A percentile compares a stretch with the other conserved stretches of the same genome.
These are phyloP conservation scores for Tachystola acroxantha DNA, from an alignment of 2,888 invertebrate species.

Conservation along the genomic window DNA sequence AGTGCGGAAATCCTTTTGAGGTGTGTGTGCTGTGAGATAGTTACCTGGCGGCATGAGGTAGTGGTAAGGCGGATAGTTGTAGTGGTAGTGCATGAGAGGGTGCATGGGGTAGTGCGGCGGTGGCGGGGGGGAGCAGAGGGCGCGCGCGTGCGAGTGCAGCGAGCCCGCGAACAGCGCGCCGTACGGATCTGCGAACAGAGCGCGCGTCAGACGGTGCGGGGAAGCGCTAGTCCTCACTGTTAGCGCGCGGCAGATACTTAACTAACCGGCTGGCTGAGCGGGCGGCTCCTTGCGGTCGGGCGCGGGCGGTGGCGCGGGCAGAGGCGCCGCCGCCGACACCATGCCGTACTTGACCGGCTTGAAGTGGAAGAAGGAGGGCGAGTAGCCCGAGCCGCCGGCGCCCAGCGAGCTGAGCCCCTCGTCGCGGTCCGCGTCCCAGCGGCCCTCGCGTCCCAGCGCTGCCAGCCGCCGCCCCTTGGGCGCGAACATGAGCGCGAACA, in stretches of 20 bases:
- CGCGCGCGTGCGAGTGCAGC: conserved; percentile 67
- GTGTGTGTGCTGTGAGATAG: conserved; percentile 26
- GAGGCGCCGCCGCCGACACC: conserved; percentile 74
- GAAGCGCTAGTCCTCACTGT: conserved; percentile 67
- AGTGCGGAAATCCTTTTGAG: not conserved
- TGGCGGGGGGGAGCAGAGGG: conserved; percentile 62
- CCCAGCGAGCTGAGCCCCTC: conserved; percentile 90
- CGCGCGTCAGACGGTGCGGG: conserved; percentile 49
- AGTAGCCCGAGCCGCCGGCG: conserved; percentile 88
- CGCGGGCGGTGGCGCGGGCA: conserved; percentile 55
- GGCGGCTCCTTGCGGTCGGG: conserved; percentile 75
- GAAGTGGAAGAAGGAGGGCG: conserved; percentile 95
- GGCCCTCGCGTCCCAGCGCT: conserved; percentile 93
- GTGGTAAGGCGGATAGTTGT: conserved; percentile 69
- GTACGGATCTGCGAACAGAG: conserved; percentile 71
- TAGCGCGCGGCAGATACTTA: conserved; percentile 74
- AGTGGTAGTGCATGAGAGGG: conserved; percentile 71
- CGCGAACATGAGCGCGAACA: conserved; percentile 96
- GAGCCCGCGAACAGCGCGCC: conserved; percentile 65
- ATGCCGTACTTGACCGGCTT: conserved; percentile 90
- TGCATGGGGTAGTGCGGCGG: conserved; percentile 71
- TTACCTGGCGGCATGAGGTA: conserved; percentile 72
- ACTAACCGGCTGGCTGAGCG: conserved; percentile 77
- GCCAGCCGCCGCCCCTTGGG: conserved; percentile 95
- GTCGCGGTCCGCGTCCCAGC: conserved; percentile 89